Conservation (phyloP, 2,888 invertebrate genomes). For the Cryptophagus acutangulus region DNA sequence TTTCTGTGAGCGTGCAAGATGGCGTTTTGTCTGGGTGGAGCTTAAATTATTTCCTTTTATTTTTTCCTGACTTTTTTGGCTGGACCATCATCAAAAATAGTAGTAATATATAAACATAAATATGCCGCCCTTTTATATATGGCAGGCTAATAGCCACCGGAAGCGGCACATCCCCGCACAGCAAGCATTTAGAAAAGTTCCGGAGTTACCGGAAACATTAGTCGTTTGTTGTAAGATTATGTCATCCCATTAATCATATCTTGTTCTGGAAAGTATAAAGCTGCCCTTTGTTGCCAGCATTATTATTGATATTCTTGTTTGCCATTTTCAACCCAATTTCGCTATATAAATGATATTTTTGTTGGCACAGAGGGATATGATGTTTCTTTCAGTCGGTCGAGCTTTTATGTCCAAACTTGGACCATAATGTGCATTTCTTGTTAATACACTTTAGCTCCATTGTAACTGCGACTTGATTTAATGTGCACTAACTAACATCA, state of each 20-base stretch:
- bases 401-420: slow-evolving; percentile 7
- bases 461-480: too few relatives aligned
- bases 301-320: slow-evolving; percentile 49
- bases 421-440: slow-evolving; percentile 11
- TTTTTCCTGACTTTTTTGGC: too few relatives aligned
- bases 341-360: slow-evolving; percentile 47
- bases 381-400: too few relatives aligned
- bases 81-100: too few relatives aligned
- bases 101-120: too few relatives aligned
- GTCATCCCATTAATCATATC: slow-evolving; percentile 47
- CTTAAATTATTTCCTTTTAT: slow-evolving; percentile 30
- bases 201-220: slow-evolving; percentile 48
- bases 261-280: slow-evolving; percentile 38
- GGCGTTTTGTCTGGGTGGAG: slow-evolving; percentile 37
- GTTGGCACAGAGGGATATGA: too few relatives aligned
- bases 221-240: slow-evolving; percentile 45
- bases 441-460: slow-evolving; percentile 4
- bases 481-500: too few relatives aligned
- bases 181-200: slow-evolving; percentile 46
- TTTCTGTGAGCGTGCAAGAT: slow-evolving; percentile 37
- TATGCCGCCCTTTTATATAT: slow-evolving; percentile 48
- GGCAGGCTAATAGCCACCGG: slow-evolving; percentile 45
- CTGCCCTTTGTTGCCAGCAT: slow-evolving; percentile 41
- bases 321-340: slow-evolving; percentile 43
- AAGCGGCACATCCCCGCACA: slow-evolving; percentile 37